Percentiles rank a stretch among this genome's conserved stretches.
Conservation (phyloP, 2,113 vertebrate genomes). For the Macrotis lagotis region DNA sequence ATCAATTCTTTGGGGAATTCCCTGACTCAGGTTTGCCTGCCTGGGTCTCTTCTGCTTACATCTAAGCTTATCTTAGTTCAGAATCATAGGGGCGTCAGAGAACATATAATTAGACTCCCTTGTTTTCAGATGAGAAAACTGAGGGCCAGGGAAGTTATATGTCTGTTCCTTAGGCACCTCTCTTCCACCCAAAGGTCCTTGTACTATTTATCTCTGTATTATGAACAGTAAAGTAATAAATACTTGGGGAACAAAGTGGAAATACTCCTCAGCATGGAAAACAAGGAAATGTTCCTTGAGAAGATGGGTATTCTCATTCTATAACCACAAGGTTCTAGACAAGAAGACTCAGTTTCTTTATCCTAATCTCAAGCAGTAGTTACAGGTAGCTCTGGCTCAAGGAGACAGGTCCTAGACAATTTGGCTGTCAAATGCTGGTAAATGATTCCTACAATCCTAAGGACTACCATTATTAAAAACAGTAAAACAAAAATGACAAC, state of each 20-base stretch:
- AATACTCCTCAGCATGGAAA: too few relatives aligned
- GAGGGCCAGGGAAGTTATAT: neutral
- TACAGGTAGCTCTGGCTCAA: neutral
- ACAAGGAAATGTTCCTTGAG: too few relatives aligned
- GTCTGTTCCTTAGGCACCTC: too few relatives aligned
- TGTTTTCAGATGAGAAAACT: conserved; percentile 26
- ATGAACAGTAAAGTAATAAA: too few relatives aligned
- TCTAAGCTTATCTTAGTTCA: neutral
- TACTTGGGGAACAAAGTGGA: too few relatives aligned
- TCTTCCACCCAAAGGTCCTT: too few relatives aligned
- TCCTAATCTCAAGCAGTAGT: neutral
- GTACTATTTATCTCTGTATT: too few relatives aligned
- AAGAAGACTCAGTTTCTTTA: neutral
- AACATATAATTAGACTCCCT: neutral
- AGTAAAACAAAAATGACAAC: neutral
- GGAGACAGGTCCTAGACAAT: neutral
- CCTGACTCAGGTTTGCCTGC: neutral
- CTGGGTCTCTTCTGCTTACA: neutral
- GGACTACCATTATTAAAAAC: neutral
- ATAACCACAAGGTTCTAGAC: neutral
- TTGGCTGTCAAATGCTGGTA: neutral
- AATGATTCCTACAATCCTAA: neutral
- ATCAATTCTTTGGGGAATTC: conserved; percentile 3
- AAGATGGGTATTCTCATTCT: too few relatives aligned
- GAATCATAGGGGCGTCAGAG: neutral